Evolutionary conservation across 2,888 invertebrate species (phyloP).

Genomic region (Drosophila yooni): DNA sequence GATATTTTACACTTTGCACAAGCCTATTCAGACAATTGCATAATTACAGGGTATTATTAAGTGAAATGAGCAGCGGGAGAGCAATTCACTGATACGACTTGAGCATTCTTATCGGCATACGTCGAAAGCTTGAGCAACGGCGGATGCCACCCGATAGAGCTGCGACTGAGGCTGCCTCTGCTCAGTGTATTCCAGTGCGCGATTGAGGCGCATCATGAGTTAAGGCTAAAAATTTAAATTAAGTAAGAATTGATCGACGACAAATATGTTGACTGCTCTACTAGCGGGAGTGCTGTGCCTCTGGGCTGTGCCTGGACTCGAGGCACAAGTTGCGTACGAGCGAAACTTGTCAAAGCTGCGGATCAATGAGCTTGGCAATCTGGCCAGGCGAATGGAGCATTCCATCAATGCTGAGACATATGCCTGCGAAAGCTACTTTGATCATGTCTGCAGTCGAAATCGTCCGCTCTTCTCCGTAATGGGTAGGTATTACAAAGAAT

Average conservation of each 20-base stretch:
- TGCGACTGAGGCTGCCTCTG: background rate
- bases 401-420: conserved; percentile 78
- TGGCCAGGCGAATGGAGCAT: conserved; percentile 73
- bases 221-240: conserved; percentile 4
- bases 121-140: conserved; percentile 33
- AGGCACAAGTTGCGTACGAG: conserved; percentile 69
- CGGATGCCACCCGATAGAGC: conserved; percentile 47
- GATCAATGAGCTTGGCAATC: conserved; percentile 74
- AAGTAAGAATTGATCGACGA: background rate
- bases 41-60: conserved; percentile 29
- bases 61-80: conserved; percentile 47
- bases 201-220: conserved; percentile 26
- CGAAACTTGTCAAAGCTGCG: conserved; percentile 78
- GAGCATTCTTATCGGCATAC: conserved; percentile 48
- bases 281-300: conserved; percentile 29
- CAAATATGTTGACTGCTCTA: conserved; percentile 31
- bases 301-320: conserved; percentile 8
- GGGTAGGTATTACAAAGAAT: conserved; percentile 60
- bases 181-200: conserved; percentile 43
- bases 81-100: conserved; percentile 54
- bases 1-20: background rate
- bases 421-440: conserved; percentile 82
- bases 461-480: conserved; percentile 81
- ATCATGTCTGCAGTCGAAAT: conserved; percentile 82
- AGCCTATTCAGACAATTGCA: background rate